These are phyloP conservation scores for Egretta garzetta DNA, from an alignment of 2,113 vertebrate genomes.

Conservation along the genomic window DNA sequence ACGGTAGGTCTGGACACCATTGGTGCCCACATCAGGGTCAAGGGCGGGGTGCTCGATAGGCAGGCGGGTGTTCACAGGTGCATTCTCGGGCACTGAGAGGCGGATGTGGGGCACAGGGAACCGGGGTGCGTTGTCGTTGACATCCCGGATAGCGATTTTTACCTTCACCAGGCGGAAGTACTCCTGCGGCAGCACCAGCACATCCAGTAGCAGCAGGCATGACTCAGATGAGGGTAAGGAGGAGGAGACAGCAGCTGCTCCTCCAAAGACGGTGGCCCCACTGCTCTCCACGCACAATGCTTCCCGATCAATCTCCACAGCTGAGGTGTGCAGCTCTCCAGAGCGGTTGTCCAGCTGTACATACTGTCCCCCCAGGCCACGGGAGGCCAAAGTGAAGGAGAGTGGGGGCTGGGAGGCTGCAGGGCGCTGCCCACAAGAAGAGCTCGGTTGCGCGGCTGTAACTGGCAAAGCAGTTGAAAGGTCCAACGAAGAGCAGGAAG, in stretches of 20 bases:
- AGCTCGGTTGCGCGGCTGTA: conserved; percentile 91
- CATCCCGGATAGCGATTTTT: conserved; percentile 89
- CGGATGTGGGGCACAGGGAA: conserved; percentile 87
- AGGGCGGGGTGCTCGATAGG: conserved; percentile 91
- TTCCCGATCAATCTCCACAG: conserved; percentile 89
- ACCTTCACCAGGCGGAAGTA: conserved; percentile 95
- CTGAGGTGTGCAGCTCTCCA: conserved; percentile 89
- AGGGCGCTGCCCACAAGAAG: conserved; percentile 47
- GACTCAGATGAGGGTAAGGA: conserved; percentile 64
- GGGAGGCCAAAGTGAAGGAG: conserved; percentile 88
- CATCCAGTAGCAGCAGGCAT: conserved; percentile 89
- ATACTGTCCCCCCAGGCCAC: conserved; percentile 84
- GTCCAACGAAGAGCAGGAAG: conserved; percentile 85
- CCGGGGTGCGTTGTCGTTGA: conserved; percentile 91
- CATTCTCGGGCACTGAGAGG: conserved; percentile 90
- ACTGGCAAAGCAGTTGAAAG: conserved; percentile 88
- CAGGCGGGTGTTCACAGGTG: conserved; percentile 87
- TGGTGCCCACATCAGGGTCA: conserved; percentile 87
- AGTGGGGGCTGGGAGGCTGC: conserved; percentile 71
- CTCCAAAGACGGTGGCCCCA: neutral
- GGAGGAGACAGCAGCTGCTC: neutral
- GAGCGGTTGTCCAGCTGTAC: conserved; percentile 89
- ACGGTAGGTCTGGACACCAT: conserved; percentile 93
- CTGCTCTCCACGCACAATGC: conserved; percentile 80
- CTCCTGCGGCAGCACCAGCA: conserved; percentile 92